Evolutionary conservation across 2,797 vertebrate species (phyloP).

Genomic region (Mormyrus hasselquistii): DNA sequence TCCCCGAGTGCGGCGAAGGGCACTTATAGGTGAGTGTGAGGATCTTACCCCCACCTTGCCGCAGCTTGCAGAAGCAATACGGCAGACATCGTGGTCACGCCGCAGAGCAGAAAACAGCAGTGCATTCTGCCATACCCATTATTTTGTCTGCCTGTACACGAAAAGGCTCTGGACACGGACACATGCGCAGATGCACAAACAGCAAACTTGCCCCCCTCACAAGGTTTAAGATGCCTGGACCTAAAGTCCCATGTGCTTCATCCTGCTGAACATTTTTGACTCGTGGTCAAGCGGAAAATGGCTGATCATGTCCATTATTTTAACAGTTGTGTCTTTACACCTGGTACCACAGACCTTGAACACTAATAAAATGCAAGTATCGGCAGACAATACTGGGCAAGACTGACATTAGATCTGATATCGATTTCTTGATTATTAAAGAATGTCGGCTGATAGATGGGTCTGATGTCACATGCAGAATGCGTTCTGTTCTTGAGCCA

Average conservation of each 20-base stretch:
- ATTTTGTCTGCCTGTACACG: slow-evolving; percentile 56
- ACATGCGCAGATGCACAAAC: slow-evolving; percentile 24
- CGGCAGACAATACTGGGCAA: background rate
- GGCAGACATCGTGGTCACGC: background rate
- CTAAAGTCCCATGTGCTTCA: background rate
- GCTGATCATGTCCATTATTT: background rate
- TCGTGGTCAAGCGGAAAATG: background rate
- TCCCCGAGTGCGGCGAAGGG: background rate
- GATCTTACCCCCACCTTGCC: background rate
- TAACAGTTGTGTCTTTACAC: background rate
- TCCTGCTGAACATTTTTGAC: background rate
- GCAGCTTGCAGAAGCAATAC: background rate
- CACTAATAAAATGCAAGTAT: background rate
- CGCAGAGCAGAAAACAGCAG: slow-evolving; percentile 45
- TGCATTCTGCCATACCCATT: slow-evolving; percentile 54
- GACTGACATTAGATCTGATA: background rate
- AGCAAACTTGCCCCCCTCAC: background rate
- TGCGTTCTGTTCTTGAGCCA: background rate
- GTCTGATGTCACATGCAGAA: background rate
- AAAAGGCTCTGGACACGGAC: slow-evolving; percentile 48
- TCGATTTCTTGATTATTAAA: background rate
- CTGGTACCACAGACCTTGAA: background rate
- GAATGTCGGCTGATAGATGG: background rate
- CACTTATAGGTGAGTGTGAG: background rate
- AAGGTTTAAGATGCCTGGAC: background rate